Conservation (phyloP, 1,140 invertebrate species). For the Thalassaphorura encarpata region DNA sequence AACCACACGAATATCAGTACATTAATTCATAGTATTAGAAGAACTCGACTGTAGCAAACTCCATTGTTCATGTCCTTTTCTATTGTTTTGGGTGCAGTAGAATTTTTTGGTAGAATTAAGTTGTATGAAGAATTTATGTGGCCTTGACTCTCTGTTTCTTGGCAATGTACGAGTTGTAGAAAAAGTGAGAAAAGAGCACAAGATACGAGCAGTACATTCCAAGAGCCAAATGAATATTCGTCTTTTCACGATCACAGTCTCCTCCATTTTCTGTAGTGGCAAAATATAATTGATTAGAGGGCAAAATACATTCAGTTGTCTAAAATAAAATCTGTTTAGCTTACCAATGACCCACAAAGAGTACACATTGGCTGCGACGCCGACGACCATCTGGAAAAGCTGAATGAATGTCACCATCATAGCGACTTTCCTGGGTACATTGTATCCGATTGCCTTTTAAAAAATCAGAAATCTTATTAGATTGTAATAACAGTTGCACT, state of each 20-base stretch:
- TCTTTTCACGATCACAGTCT: slow-evolving; percentile 3
- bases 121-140: neutral
- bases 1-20: too few species aligned
- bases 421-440: slow-evolving; percentile 38
- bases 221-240: slow-evolving; percentile 44
- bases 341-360: slow-evolving; percentile 20
- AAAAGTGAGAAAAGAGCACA: slow-evolving; percentile 78
- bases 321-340: neutral
- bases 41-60: neutral
- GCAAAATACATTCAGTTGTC: neutral
- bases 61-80: neutral
- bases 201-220: slow-evolving; percentile 93
- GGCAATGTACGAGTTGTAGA: slow-evolving; percentile 70
- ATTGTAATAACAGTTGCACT: neutral
- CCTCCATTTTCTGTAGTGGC: neutral
- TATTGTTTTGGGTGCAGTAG: too few species aligned
- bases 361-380: slow-evolving; percentile 29
- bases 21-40: neutral
- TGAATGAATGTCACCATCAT: slow-evolving; percentile 90
- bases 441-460: slow-evolving; percentile 6
- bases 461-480: slow-evolving; percentile 35
- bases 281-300: neutral
- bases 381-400: slow-evolving; percentile 79
- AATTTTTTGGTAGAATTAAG: too few species aligned
- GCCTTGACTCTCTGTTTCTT: neutral